These are phyloP conservation scores for Galeopterus variegatus DNA, from an alignment of 2,113 vertebrate genomes.

Conservation along the genomic window DNA sequence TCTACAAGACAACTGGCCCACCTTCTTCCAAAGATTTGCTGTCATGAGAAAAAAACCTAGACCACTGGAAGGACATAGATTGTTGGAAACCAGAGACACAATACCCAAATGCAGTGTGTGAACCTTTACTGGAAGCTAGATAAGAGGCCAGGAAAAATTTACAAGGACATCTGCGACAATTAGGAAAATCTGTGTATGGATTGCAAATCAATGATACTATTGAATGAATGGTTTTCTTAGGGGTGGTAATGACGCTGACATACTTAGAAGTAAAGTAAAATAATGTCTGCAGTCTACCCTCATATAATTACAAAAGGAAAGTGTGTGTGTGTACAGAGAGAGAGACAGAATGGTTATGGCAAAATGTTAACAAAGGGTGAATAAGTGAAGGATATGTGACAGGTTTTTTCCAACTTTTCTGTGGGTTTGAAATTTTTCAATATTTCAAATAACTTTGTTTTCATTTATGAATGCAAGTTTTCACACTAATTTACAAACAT, in stretches of 20 bases:
- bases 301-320: not conserved
- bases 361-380: constrained; percentile 22
- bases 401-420: not conserved
- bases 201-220: not conserved
- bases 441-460: constrained; percentile 61
- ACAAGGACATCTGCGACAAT: constrained; percentile 13
- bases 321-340: not conserved
- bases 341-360: not conserved
- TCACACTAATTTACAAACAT: not conserved
- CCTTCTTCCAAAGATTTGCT: not conserved
- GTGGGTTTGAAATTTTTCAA: constrained; percentile 32
- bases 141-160: not conserved
- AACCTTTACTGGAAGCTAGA: not conserved
- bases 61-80: not conserved
- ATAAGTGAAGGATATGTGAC: not conserved
- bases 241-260: not conserved
- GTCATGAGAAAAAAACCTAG: not conserved
- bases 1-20: not conserved
- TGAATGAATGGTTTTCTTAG: constrained; percentile 29
- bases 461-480: constrained; percentile 36
- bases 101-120: not conserved
- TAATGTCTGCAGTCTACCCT: not conserved
- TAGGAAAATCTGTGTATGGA: not conserved
- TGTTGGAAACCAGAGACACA: not conserved
- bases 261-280: not conserved